These are phyloP conservation scores for Tetraneura akinire DNA, from an alignment of 1,140 invertebrate genomes.

Conservation along the genomic window DNA sequence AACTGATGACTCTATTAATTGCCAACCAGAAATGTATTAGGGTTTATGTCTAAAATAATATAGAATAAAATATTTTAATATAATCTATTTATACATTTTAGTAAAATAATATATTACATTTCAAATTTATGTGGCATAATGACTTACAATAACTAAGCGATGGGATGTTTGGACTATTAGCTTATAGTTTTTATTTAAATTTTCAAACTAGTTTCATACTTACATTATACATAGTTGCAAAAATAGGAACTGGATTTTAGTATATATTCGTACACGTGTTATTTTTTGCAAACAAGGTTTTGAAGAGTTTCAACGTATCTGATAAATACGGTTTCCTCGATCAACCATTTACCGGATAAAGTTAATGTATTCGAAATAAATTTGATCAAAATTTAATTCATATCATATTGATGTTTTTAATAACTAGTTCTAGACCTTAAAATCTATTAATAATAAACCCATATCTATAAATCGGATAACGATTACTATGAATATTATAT, in stretches of 20 bases:
- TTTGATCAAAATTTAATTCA: background rate
- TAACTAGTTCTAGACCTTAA: constrained; percentile 6
- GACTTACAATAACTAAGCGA: background rate
- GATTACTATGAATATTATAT: background rate
- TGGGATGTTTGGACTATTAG: background rate
- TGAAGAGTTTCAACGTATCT: background rate
- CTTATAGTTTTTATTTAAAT: background rate
- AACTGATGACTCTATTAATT: background rate
- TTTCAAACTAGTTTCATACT: background rate
- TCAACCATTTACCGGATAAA: background rate
- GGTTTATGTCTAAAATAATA: background rate
- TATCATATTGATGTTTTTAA: background rate
- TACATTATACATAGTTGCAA: too few species aligned
- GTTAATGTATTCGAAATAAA: constrained; percentile 27
- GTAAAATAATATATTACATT: background rate
- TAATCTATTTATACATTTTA: background rate
- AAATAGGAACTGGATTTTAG: background rate
- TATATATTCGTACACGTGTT: background rate
- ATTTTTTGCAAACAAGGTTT: background rate
- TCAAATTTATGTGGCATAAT: background rate
- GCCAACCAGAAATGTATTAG: background rate
- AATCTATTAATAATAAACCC: constrained; percentile 27
- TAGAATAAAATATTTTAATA: too few species aligned
- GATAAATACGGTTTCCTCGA: constrained; percentile 20
- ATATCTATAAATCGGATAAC: background rate